Evolutionary conservation across 2,888 invertebrate genomes (phyloP), one percentile per base, ranked within the genome.

Genomic region (Aphidius colemani): DNA sequence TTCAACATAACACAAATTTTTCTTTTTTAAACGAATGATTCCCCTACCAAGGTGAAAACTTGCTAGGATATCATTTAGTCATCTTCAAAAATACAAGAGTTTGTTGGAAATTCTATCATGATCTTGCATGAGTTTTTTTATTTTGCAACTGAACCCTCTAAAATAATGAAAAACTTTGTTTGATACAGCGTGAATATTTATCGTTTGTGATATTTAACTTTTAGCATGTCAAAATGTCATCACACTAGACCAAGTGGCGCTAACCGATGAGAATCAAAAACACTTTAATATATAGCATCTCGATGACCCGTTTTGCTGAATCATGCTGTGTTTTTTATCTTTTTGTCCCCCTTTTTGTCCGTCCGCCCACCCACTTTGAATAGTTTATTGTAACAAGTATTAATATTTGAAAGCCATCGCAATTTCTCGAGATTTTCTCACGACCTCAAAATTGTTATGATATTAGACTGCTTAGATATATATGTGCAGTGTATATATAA

Each of bases 181-280:
- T 82, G 81, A 30, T 30, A 30, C 30, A 30, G 30, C 5, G 30
- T 30, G 0, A 5, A 30, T 30, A 30, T 81, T 81, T 81, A 82
- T 81, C 78, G 79, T 80, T 80, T 77, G 79, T 79, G 78, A 81
- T 81, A 81, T 81, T 81, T 81, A 80, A 81, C 77, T 77, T 78
- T 56, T 78, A 76, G 75, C 75, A 76, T 40, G 61, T 53, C 64
- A 66, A 48, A 41, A 40, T 7, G 41, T 41, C 39, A 66, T 60
- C 63, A 72, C 71, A 72, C 80, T 81, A 81, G 82, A 82, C 82
- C 73, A 80, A 76, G 78, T 80, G 82, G 81, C 81, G 81, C 80
- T 79, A 67, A 67, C 63, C 69, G 67, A 61, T 59, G 66, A 60
- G 66, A 67, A 43, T 43, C 40, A 9, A 18, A 55, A 59, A 51